Evolutionary conservation across 2,888 invertebrate species (phyloP), one percentile per base, ranked within the genome.

Genomic region (Amphimallon solstitiale): DNA sequence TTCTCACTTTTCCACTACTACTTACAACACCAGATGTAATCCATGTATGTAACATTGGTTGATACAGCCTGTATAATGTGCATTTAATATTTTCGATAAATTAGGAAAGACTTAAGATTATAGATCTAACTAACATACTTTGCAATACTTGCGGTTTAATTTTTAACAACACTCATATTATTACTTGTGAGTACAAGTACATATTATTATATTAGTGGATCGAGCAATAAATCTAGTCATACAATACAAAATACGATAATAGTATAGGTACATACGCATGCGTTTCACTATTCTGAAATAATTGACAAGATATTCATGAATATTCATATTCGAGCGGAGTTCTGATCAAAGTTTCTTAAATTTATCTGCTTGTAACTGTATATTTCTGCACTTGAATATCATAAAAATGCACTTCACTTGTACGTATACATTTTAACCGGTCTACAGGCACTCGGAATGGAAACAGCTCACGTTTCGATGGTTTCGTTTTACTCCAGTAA

Each of bases 311-410:
- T 17, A 35, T 35, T 34, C 51, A 51, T 51, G 51, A 51, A 51
- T 51, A 51, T 51, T 51, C 51, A 51, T 51, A 51, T 35, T 51
- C 51, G 35, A 51, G 15, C 51, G 35, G 37, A 51, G 51, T 51
- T 51, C 51, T 14, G 51, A 51, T 23, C 35, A 34, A 51, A 51
- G 51, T 51, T 51, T 51, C 34, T 51, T 51, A 51, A 29, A 56
- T 56, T 56, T 56, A 56, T 56, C 56, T 40, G 40, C 40, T 40
- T 40, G 56, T 56, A 56, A 56, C 56, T 56, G 40, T 40, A 56
- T 56, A 56, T 56, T 56, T 56, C 56, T 56, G 56, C 40, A 56
- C 56, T 56, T 56, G 56, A 56, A 40, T 40, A 40, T 56, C 40
- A 56, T 56, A 56, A 56, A 56, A 56, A 56, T 56, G 40, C 40